Percentiles rank a stretch among this genome's conserved stretches.
Evolutionary conservation across 2,113 vertebrate genomes (phyloP).

Genomic region (Cygnus buccinator): DNA sequence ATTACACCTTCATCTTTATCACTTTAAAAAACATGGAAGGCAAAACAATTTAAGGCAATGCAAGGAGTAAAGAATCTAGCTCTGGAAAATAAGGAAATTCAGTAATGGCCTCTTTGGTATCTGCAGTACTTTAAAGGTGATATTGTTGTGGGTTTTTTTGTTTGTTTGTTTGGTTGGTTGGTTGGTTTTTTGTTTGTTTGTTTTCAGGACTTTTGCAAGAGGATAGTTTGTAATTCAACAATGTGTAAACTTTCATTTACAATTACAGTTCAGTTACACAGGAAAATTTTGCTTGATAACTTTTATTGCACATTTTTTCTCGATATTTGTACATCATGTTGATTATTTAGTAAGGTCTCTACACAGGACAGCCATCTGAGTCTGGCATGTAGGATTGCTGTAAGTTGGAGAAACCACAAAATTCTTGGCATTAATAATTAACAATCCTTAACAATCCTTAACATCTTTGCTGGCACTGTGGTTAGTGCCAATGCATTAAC

Average conservation of each 20-base stretch:
- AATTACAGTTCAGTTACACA: not conserved
- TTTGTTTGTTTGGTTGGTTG: not conserved
- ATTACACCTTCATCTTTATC: not conserved
- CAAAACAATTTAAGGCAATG: not conserved
- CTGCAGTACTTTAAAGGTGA: not conserved
- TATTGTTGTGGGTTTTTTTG: not conserved
- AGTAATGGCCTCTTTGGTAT: not conserved
- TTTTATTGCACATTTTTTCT: not conserved
- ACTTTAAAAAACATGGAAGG: not conserved
- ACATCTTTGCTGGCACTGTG: not conserved
- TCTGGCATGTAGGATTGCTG: not conserved
- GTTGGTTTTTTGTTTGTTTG: not conserved
- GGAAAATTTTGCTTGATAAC: not conserved
- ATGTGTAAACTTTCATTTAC: not conserved
- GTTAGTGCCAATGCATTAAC: not conserved
- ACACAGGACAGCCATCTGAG: not conserved
- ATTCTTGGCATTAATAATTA: not conserved
- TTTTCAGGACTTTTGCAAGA: not conserved
- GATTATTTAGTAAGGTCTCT: not conserved
- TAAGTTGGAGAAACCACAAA: not conserved
- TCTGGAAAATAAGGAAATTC: not conserved
- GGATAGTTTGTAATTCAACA: not conserved
- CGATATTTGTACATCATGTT: rapidly evolving
- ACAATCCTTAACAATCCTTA: not conserved
- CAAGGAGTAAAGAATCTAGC: not conserved